phyloP scores from a whole-genome alignment of 2,888 invertebrate genomes.

The Drosophila ezoana region DNA sequence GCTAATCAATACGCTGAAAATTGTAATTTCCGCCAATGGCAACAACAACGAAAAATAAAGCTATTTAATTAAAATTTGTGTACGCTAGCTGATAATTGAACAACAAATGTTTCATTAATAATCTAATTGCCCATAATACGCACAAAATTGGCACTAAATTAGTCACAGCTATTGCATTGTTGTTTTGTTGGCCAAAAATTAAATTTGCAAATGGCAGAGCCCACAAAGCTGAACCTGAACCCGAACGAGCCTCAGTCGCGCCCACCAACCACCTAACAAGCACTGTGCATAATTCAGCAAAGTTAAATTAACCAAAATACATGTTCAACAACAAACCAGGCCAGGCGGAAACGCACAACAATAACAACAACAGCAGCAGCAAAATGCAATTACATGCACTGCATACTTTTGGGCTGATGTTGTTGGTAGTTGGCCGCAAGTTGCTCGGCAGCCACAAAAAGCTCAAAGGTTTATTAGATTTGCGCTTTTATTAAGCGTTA shows the following conservation, averaged over 20 bases:
- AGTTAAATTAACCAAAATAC: conserved; percentile 82
- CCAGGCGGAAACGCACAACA: conserved; percentile 55
- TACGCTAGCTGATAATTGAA: conserved; percentile 61
- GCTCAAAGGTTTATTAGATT: conserved; percentile 81
- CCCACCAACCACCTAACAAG: conserved; percentile 24
- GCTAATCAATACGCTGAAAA: conserved; percentile 69
- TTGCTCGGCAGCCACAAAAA: conserved; percentile 69
- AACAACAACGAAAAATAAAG: conserved; percentile 14
- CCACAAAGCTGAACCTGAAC: conserved; percentile 10
- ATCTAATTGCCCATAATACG: conserved; percentile 78
- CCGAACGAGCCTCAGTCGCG: conserved; percentile 1
- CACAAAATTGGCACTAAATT: conserved; percentile 76
- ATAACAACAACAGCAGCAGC: conserved; percentile 36
- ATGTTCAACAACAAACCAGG: conserved; percentile 62
- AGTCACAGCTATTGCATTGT: conserved; percentile 62
- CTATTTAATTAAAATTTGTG: conserved; percentile 71
- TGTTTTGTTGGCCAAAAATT: conserved; percentile 56
- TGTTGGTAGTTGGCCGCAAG: conserved; percentile 45
- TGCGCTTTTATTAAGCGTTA: conserved; percentile 78
- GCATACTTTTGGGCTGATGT: conserved; percentile 64
- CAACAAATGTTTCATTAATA: conserved; percentile 77
- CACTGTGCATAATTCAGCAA: conserved; percentile 75
- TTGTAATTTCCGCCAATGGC: conserved; percentile 55
- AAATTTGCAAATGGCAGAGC: conserved; percentile 61
- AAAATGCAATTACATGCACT: conserved; percentile 76